Percentiles rank a stretch among this genome's conserved stretches.
Conservation (phyloP, 2,113 vertebrate genomes). For the Mungos mungo region DNA sequence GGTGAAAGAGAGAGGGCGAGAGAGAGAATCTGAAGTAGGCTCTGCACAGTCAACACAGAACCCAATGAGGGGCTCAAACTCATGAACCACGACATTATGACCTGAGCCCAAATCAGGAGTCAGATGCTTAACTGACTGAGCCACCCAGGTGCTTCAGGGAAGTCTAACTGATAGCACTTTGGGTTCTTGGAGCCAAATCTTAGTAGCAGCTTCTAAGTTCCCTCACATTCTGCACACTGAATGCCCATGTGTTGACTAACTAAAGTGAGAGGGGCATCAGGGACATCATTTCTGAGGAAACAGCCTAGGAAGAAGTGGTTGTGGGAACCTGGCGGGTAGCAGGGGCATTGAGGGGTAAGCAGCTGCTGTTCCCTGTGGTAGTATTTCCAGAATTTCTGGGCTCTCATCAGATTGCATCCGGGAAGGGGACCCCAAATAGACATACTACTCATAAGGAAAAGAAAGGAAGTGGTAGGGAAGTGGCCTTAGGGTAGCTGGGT, state of each 20-base stretch:
- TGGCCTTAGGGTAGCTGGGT: neutral
- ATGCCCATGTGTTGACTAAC: neutral
- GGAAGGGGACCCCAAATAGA: neutral
- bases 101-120: too few species aligned
- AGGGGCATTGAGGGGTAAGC: neutral
- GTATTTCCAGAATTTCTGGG: constrained; percentile 11
- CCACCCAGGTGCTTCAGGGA: neutral
- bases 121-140: too few species aligned
- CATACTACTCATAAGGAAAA: neutral
- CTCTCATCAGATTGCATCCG: neutral
- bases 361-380: neutral
- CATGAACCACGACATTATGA: too few species aligned
- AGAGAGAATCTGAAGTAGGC: too few species aligned
- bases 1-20: too few species aligned
- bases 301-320: neutral
- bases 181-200: neutral
- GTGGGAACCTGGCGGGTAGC: neutral
- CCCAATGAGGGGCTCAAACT: too few species aligned
- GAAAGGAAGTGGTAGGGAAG: neutral
- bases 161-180: neutral
- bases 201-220: neutral
- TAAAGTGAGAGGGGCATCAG: neutral
- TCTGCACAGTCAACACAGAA: too few species aligned
- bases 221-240: neutral
- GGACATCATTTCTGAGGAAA: neutral